Evolutionary conservation across 1,140 invertebrate genomes (phyloP).

Genomic region (Trachymyrmex cornetzi): DNA sequence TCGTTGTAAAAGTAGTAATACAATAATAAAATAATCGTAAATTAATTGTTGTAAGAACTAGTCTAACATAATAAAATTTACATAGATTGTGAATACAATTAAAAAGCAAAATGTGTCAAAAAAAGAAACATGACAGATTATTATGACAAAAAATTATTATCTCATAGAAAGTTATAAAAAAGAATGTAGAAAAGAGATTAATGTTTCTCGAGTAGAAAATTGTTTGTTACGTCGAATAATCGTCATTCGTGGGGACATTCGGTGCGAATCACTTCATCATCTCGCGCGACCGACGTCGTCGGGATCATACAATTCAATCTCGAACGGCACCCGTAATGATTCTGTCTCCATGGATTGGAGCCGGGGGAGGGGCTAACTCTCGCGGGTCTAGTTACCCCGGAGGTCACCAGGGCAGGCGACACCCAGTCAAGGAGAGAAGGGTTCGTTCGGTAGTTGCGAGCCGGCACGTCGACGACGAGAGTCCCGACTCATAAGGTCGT

Average conservation of each 20-base stretch:
- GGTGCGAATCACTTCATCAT: constrained; percentile 48
- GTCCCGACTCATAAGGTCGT: constrained; percentile 31
- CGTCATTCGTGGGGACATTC: constrained; percentile 13
- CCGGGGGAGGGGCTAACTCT: constrained; percentile 23
- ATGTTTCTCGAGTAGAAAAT: background rate
- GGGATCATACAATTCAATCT: constrained; percentile 56
- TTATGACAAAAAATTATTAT: background rate
- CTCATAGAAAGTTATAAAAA: background rate
- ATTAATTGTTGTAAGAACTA: background rate
- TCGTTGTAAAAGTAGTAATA: background rate
- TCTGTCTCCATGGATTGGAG: constrained; percentile 42
- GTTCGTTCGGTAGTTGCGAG: constrained; percentile 38
- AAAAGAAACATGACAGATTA: background rate
- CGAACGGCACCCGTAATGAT: constrained; percentile 37
- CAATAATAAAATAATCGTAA: background rate
- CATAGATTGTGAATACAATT: background rate
- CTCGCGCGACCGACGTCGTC: constrained; percentile 44
- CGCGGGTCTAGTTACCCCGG: constrained; percentile 58
- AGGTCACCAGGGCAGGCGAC: constrained; percentile 63
- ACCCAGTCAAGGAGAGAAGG: constrained; percentile 71
- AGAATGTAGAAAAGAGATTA: background rate
- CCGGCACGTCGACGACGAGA: constrained; percentile 40
- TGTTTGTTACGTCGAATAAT: background rate
- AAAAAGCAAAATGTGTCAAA: background rate
- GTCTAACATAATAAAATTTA: background rate